Conservation (phyloP, 1,140 invertebrate species). For the Laupala kohalensis region DNA sequence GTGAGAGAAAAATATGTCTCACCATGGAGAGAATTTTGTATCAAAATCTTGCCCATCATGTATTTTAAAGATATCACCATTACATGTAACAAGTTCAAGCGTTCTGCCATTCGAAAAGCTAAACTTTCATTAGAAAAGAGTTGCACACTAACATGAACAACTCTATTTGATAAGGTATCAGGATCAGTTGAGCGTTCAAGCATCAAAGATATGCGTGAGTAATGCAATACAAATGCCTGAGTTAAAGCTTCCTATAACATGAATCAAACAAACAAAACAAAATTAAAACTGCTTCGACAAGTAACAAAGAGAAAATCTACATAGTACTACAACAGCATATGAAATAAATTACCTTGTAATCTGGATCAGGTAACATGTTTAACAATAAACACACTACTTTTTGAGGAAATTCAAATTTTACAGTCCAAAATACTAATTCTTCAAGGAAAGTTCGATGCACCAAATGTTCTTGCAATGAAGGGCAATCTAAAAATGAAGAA, state of each 20-base stretch:
- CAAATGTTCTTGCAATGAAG: conserved; percentile 64
- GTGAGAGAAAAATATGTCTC: conserved; percentile 24
- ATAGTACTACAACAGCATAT: background rate
- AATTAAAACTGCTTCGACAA: background rate
- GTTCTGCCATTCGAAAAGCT: conserved; percentile 78
- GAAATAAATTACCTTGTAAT: conserved; percentile 66
- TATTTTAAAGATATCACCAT: conserved; percentile 87
- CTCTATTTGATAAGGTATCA: conserved; percentile 82
- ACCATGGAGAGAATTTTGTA: conserved; percentile 76
- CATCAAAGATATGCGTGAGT: conserved; percentile 84
- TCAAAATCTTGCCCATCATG: conserved; percentile 86
- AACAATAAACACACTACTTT: conserved; percentile 90
- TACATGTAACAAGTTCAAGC: conserved; percentile 78
- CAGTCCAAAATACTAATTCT: conserved; percentile 95
- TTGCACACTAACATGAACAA: conserved; percentile 93
- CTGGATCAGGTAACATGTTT: conserved; percentile 87
- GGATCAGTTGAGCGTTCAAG: conserved; percentile 73
- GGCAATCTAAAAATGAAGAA: conserved; percentile 44
- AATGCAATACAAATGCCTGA: conserved; percentile 87
- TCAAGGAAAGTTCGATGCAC: conserved; percentile 81
- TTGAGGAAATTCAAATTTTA: conserved; percentile 94
- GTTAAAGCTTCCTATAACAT: conserved; percentile 70
- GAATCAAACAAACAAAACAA: background rate
- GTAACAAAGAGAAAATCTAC: background rate
- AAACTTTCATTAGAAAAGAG: conserved; percentile 88